These are phyloP conservation scores for Emydocephalus ijimae DNA, from an alignment of 2,113 vertebrate genomes.

Conservation along the genomic window DNA sequence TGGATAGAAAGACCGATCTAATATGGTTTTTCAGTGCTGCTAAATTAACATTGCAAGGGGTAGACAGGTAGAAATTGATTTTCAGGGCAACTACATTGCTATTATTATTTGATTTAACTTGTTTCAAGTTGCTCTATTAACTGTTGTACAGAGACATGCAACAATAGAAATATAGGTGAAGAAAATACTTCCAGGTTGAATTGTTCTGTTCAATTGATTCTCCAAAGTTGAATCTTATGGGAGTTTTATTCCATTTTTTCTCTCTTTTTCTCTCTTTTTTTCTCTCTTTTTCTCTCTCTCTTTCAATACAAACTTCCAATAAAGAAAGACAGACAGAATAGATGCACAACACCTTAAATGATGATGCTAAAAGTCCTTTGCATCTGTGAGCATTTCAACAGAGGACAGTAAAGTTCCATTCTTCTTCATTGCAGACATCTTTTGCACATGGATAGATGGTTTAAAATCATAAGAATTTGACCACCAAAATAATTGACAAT, in stretches of 20 bases:
- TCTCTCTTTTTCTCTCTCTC: neutral
- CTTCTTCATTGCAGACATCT: constrained; percentile 39
- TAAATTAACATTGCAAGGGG: neutral
- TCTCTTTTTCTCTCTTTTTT: neutral
- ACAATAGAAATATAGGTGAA: neutral
- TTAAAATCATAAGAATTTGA: constrained; percentile 13
- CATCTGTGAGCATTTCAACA: neutral
- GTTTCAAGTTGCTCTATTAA: neutral
- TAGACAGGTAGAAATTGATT: neutral
- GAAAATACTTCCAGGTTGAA: too few relatives aligned
- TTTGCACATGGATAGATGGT: constrained; percentile 11
- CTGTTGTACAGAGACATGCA: fast-evolving
- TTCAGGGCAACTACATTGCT: neutral
- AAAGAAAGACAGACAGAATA: neutral
- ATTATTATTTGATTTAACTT: neutral
- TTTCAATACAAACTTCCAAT: neutral
- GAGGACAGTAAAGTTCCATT: neutral
- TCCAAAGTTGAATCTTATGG: neutral
- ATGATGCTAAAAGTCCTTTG: neutral
- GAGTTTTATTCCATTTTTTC: neutral
- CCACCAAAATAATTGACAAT: constrained; percentile 27
- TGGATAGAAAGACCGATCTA: neutral
- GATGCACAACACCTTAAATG: neutral
- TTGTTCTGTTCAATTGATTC: neutral
- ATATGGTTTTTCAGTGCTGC: neutral